Evolutionary conservation across 2,797 vertebrate genomes (phyloP), one percentile per base, ranked within the genome.

Genomic region (Odontamblyopus lacepedii): DNA sequence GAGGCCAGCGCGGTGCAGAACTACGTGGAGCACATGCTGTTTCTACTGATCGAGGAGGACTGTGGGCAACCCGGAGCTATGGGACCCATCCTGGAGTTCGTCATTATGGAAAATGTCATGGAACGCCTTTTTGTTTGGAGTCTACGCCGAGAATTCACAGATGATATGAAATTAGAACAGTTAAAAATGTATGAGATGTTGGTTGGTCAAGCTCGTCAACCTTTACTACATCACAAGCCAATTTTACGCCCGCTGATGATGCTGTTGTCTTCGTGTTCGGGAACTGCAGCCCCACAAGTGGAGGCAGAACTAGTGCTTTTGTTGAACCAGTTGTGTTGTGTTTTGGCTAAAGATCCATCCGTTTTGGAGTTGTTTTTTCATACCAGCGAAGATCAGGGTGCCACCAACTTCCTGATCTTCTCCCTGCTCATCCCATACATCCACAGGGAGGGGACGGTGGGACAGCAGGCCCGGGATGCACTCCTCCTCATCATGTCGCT

Each of bases 91-190:
- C 90, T 99, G 92, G 98, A 99, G 91, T 98, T 98, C 30, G 98
- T 99, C 74, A 96, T 99, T 76, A 95, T 95, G 69, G 98, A 99
- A 92, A 99, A 98, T 69, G 97, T 99, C 80, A 98, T 99, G 97
- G 97, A 99, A 82, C 96, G 97, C 30, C 96, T 99, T 51, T 99
- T 99, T n/a, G 94, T 99, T 55, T 99, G 98, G 97, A 99, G 97
- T 88, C 84, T 99, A 48, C 94, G 97, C 6, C 84, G 96, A 30
- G 95, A 98, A 80, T 99, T 98, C 92, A 97, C 97, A 0, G 98
- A 99, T 29, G 96, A 99, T 81, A 98, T 97, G 84, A 99, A 99
- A 82, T 92, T 98, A 0, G 98, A 99, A 84, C 98, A 99, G 89
- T 93, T 99, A 3, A 99, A 95, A 92, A 98, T 98, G 95, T 98